Base-by-base conservation (phyloP, 1,140 invertebrate genomes). In the Leptinotarsa texana region DNA sequence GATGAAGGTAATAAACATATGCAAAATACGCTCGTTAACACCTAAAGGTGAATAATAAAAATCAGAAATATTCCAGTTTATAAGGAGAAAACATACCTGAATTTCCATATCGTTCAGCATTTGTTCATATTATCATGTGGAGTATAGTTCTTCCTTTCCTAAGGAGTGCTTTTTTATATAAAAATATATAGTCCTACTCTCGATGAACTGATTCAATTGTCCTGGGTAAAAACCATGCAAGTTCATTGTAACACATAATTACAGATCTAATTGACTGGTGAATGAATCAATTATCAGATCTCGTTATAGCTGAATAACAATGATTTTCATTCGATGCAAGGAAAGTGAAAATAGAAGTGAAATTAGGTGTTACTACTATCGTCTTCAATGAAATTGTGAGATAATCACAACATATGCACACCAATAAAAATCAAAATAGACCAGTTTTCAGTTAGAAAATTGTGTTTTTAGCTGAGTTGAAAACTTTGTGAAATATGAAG, bases 11-110 rank as follows among this genome's bases (percentile, higher is more conserved):
- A 18, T 57, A 57, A 18, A 5, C 15, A 57, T 17, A 57, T n/a
- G n/a, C n/a, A 27, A 18, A 67, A 24, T 17, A 67, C 11, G 27
- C 65, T 67, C 27, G 24, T 42, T 22, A 67, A 67, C 17, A 67
- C 27, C 65, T 67, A 13, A 3, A 67, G n/a, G 6, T n/a, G 3
- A 57, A 57, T 57, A n/a, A 57, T 57, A 15, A 15, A 57, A 17
- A 57, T 57, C 51, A 57, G n/a, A 17, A 17, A 57, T 57, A 57
- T 15, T 17, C 0, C 13, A 15, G 33, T n/a, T 57, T 15, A 57
- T 57, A 57, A 57, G 5, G 51, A 57, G 4, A 57, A 17, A 57
- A n/a, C 51, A 15, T 57, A 57, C 51, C 51, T 18, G n/a, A 0
- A 0, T 18, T 57, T 0, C 51, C 51, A 57, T 57, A 18, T 57